Base-by-base conservation (phyloP, 2,797 vertebrate genomes). In the Lagodon rhomboides region DNA sequence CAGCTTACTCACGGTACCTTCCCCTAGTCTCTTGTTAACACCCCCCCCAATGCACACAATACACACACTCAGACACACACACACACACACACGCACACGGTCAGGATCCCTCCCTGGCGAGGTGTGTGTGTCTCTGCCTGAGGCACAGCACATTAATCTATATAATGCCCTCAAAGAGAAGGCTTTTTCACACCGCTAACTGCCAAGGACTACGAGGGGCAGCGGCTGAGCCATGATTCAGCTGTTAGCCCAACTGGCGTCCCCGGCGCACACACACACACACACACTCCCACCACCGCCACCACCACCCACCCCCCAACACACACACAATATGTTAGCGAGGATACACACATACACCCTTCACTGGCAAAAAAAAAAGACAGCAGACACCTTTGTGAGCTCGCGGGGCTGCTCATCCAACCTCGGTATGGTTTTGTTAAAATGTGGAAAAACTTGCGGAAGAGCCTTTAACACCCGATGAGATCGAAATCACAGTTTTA, bases 141-240 rank as follows among this genome's bases (percentile, higher is more conserved):
- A 92, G 93, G 93, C 93, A 82, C 91, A 94, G 90, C 93, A 94
- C 92, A 95, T 95, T 95, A 95, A 96, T 96, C 95, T 96, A 95
- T 96, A 95, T 96, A 96, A 95, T 95, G 95, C 94, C 92, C 93
- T 94, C 92, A 94, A 95, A 96, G 93, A 94, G 94, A 91, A 93
- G 92, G 93, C 93, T 94, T 95, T 94, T 95, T 95, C 94, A 95
- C 95, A 95, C 94, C 92, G 91, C 92, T 86, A 92, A 94, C 93
- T 95, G 94, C 93, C 93, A 92, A 95, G 93, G 92, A 87, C 92
- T 93, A 94, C 86, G 90, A 92, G 92, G 95, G 92, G 93, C 94
- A 94, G 93, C 86, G 87, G 93, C 92, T 93, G 91, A 89, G 89
- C 92, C 88, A 85, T 92, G 91, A 94, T 93, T 96, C 95, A 95